These are phyloP conservation scores for Disparrhopalites patrizii DNA, from an alignment of 2,888 invertebrate genomes.

Conservation along the genomic window DNA sequence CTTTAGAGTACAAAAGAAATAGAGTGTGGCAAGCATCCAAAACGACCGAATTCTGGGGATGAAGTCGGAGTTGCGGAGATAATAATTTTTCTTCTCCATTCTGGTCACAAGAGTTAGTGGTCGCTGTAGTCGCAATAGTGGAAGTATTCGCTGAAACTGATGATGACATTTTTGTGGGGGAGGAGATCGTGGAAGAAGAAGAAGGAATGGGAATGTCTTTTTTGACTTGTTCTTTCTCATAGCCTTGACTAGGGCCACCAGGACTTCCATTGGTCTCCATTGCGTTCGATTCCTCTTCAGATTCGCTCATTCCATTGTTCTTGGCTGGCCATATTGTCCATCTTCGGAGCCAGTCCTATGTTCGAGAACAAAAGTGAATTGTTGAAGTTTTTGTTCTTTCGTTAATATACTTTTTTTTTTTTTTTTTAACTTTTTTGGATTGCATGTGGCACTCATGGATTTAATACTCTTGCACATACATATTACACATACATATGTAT, in stretches of 20 bases:
- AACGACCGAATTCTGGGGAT: constrained; percentile 42
- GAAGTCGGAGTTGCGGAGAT: constrained; percentile 25
- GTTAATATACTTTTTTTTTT: no score
- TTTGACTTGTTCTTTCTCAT: neutral
- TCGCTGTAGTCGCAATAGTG: no score
- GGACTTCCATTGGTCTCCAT: no score
- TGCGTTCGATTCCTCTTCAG: neutral
- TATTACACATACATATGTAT: no score
- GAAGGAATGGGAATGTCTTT: neutral
- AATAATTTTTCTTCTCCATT: constrained; percentile 3
- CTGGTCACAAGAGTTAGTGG: neutral
- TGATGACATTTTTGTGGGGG: no score
- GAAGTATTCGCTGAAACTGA: no score
- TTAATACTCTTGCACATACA: no score
- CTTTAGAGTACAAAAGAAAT: constrained; percentile 39
- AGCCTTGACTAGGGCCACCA: no score
- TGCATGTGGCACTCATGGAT: no score
- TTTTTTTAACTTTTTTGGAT: no score
- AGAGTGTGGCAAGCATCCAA: constrained; percentile 45
- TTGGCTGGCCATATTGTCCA: constrained; percentile 24
- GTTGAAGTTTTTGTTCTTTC: no score
- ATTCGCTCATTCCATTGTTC: neutral
- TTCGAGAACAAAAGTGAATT: no score
- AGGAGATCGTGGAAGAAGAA: neutral
- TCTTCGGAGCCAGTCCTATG: constrained; percentile 28